Conservation (phyloP, 53 echinoderm and acorn worm species). For the Zoroaster sp. region DNA sequence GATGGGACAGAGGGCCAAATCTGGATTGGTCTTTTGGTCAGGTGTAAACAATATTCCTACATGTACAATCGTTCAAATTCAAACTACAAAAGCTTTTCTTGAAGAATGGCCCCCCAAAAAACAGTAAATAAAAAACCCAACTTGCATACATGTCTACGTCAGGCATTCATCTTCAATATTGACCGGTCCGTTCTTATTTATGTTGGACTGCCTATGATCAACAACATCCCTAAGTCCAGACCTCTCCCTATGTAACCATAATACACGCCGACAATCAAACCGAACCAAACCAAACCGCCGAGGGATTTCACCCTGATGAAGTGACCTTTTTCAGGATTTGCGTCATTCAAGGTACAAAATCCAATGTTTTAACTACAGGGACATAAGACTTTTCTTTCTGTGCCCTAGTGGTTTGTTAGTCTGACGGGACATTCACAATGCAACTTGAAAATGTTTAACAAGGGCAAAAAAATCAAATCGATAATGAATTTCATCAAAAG, state of each 20-base stretch:
- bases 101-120: no score
- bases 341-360: neutral
- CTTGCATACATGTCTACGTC: no score
- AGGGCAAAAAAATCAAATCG: no score
- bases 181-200: neutral
- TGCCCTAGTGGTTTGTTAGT: neutral
- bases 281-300: neutral
- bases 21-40: no score
- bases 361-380: neutral
- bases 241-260: neutral
- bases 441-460: no score
- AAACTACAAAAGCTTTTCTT: no score
- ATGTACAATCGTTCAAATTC: no score
- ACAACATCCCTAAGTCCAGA: neutral
- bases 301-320: slow-evolving; percentile 3
- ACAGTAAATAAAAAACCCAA: neutral
- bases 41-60: no score
- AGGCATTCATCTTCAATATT: neutral
- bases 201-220: neutral
- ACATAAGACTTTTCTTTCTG: neutral
- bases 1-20: no score
- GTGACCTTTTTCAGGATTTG: neutral
- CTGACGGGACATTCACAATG: neutral
- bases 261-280: neutral
- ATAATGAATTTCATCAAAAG: no score